Evolutionary conservation across 2,888 invertebrate genomes (phyloP), one percentile per base, ranked within the genome.

Genomic region (Protodeltote pygarga): DNA sequence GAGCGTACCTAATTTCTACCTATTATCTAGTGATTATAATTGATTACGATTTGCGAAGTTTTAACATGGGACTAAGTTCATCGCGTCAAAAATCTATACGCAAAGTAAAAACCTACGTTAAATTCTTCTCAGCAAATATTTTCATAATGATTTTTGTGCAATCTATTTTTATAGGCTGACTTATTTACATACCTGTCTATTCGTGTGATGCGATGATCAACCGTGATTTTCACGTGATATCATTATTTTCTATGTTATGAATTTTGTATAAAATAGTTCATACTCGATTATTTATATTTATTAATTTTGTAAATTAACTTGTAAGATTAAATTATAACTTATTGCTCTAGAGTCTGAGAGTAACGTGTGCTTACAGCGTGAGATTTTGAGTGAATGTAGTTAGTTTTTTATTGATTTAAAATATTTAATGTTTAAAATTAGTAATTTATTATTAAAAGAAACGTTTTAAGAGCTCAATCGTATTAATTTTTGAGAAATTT

Each of bases 251-350:
- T 79, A 85, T 79, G 80, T 89, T 87, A 85, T 79, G 79, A 68
- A 85, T 88, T 90, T 85, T 91, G 89, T 89, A 89, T 84, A 89
- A 85, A 84, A 88, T 89, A 89, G 87, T 71, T 86, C 78, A 77
- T 88, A 87, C 75, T 81, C 73, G 70, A 84, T 87, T 83, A 89
- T 90, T 88, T 87, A 85, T 85, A 85, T 86, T 88, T 85, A 86
- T 85, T 86, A 83, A 83, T 84, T 87, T 71, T 89, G 83, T 84
- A 88, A 84, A 83, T 79, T 87, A 84, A 83, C 72, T 73, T 52
- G 27, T 85, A 87, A 85, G 84, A 61, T 77, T 72, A 77, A 74
- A 48, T 75, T 71, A 69, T 83, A 83, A 82, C 72, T 85, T 83
- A 84, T 87, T 85, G 79, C 73, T 83, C 70, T 83, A 78, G 79